A percentile compares a stretch with the other conserved stretches of the same genome.
phyloP scores from a whole-genome alignment of 23 tunicate genomes.

The Trididemnum nubilum region DNA sequence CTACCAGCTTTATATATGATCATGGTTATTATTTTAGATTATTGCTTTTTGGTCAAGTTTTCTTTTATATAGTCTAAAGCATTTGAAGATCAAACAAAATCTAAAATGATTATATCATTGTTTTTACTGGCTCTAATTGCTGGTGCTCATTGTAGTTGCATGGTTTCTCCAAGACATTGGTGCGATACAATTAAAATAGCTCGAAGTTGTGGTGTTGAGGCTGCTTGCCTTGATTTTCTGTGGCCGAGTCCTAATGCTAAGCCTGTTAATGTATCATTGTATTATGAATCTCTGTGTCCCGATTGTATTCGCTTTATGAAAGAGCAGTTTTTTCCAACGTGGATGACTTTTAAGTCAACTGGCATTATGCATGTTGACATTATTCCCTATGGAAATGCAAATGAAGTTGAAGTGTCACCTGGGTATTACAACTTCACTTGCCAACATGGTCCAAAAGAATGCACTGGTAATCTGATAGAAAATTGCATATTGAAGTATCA shows the following conservation, averaged over 20 bases:
- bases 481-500: conserved; percentile 69
- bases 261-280: conserved; percentile 65
- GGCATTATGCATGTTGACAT: conserved; percentile 57
- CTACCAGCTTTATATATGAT: too few relatives aligned
- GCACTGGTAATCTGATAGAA: conserved; percentile 75
- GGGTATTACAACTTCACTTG: conserved; percentile 81
- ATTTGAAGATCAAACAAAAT: too few relatives aligned
- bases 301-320: conserved; percentile 59
- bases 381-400: conserved; percentile 82
- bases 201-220: conserved; percentile 55
- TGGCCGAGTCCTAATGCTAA: conserved; percentile 16
- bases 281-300: conserved; percentile 82
- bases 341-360: conserved; percentile 49
- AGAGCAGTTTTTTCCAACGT: conserved; percentile 74
- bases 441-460: conserved; percentile 91
- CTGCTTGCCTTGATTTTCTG: conserved; percentile 48
- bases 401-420: conserved; percentile 51
- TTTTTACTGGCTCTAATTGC: conserved; percentile 18
- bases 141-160: conserved; percentile 33
- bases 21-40: too few relatives aligned
- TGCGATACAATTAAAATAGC: conserved; percentile 64
- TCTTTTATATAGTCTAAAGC: too few relatives aligned
- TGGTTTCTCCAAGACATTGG: conserved; percentile 60
- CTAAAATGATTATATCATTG: too few relatives aligned
- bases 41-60: too few relatives aligned